Percentiles rank a stretch among this genome's conserved stretches.
Evolutionary conservation across 2,888 invertebrate genomes (phyloP).

Genomic region (Agapostemon virescens): DNA sequence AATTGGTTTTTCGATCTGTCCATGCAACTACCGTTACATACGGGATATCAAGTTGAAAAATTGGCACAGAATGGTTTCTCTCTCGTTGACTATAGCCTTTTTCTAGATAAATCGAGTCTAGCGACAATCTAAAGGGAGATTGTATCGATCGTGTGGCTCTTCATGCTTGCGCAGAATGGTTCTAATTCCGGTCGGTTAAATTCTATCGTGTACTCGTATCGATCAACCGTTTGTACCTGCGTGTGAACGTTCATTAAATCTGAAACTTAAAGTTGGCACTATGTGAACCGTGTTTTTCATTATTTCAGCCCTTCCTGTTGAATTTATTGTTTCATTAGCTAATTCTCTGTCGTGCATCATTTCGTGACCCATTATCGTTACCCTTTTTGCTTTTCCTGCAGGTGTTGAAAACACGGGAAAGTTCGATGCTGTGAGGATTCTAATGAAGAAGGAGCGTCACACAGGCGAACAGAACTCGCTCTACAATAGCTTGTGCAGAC

Average conservation of each 20-base stretch:
- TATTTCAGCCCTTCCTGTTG: constrained; percentile 7
- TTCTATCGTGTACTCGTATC: not conserved
- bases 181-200: not conserved
- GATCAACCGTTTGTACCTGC: constrained; percentile 22
- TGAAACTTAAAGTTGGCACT: not conserved
- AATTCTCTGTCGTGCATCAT: too few relatives aligned
- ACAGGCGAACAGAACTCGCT: constrained; percentile 34
- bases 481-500: constrained; percentile 23
- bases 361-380: constrained; percentile 29
- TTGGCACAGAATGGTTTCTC: too few relatives aligned
- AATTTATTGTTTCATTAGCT: not conserved
- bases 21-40: too few relatives aligned
- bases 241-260: constrained; percentile 30
- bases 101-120: too few relatives aligned
- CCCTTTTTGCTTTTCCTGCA: constrained; percentile 54
- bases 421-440: constrained; percentile 68
- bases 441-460: constrained; percentile 64
- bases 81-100: too few relatives aligned
- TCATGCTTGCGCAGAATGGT: not conserved
- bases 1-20: too few relatives aligned
- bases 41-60: too few relatives aligned
- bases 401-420: constrained; percentile 54
- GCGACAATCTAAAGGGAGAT: not conserved
- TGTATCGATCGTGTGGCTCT: not conserved
- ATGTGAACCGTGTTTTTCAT: not conserved